Evolutionary conservation across 2,888 invertebrate species (phyloP).

Genomic region (Cremastinae sp.): DNA sequence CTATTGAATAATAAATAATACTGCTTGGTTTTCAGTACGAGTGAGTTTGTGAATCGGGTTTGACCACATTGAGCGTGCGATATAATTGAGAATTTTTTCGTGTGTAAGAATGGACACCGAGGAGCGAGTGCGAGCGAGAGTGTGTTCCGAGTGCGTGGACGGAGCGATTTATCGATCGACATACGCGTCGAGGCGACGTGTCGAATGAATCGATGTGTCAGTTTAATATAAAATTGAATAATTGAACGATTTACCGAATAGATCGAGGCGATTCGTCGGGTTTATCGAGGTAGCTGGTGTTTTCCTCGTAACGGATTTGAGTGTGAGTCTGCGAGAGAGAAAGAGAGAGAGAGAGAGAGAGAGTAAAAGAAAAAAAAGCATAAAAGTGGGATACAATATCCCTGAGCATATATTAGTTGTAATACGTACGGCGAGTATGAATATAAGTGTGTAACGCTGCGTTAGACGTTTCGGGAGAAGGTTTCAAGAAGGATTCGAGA

Average conservation of each 20-base stretch:
- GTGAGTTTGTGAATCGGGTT: slow-evolving; percentile 61
- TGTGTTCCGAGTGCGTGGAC: slow-evolving; percentile 63
- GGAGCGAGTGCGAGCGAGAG: slow-evolving; percentile 6
- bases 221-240: neutral
- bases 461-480: slow-evolving; percentile 56
- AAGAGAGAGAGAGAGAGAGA: slow-evolving; percentile 28
- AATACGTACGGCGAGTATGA: slow-evolving; percentile 57
- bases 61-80: slow-evolving; percentile 60
- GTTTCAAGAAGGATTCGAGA: slow-evolving; percentile 29
- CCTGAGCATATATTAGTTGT: slow-evolving; percentile 63
- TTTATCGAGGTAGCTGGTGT: slow-evolving; percentile 1
- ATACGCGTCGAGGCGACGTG: slow-evolving; percentile 17
- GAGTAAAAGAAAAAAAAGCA: slow-evolving; percentile 29
- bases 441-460: slow-evolving; percentile 55
- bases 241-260: slow-evolving; percentile 21
- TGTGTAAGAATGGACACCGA: slow-evolving; percentile 10
- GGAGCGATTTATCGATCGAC: slow-evolving; percentile 8
- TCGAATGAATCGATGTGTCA: slow-evolving; percentile 8
- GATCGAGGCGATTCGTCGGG: neutral
- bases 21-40: slow-evolving; percentile 81
- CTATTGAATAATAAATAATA: slow-evolving; percentile 76
- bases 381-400: slow-evolving; percentile 49
- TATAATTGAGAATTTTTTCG: slow-evolving; percentile 12
- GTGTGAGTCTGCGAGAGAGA: slow-evolving; percentile 51
- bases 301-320: slow-evolving; percentile 43